Conservation (phyloP, 53 echinoderm and acorn worm species). For the Echinometra lucunter region DNA sequence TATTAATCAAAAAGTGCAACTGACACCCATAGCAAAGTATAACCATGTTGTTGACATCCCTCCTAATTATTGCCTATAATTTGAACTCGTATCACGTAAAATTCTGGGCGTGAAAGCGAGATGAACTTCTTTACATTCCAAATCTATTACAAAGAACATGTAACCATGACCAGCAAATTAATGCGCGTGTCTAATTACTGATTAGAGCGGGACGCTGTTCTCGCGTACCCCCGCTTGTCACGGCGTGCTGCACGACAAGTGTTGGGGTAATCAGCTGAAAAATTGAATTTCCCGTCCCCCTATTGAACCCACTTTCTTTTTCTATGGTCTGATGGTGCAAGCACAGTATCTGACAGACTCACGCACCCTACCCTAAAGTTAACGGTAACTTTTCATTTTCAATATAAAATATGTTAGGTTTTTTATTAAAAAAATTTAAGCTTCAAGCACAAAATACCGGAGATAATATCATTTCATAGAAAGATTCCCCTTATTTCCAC, state of each 20-base stretch:
- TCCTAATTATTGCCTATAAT: background rate
- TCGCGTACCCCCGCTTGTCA: background rate
- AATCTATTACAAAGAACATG: no score
- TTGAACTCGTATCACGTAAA: background rate
- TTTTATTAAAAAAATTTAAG: no score
- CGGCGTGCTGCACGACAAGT: slow-evolving; percentile 56
- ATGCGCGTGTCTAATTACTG: slow-evolving; percentile 18
- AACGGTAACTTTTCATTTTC: no score
- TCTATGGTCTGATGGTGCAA: no score
- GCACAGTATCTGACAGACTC: no score
- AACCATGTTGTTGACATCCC: background rate
- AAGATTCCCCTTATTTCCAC: no score
- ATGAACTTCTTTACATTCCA: background rate
- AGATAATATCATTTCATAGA: no score
- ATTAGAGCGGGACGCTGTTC: slow-evolving; percentile 19
- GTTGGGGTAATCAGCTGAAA: slow-evolving; percentile 50
- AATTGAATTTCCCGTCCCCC: slow-evolving; percentile 22
- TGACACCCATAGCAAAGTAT: background rate
- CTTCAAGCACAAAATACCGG: no score
- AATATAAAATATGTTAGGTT: no score
- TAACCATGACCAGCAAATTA: background rate
- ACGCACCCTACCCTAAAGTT: no score
- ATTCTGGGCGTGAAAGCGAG: slow-evolving; percentile 28
- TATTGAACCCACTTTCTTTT: background rate
- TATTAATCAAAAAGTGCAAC: slow-evolving; percentile 28